Percentiles rank a stretch among this genome's conserved stretches.
Evolutionary conservation across 2,888 invertebrate genomes (phyloP).

Genomic region (Congeria kusceri): DNA sequence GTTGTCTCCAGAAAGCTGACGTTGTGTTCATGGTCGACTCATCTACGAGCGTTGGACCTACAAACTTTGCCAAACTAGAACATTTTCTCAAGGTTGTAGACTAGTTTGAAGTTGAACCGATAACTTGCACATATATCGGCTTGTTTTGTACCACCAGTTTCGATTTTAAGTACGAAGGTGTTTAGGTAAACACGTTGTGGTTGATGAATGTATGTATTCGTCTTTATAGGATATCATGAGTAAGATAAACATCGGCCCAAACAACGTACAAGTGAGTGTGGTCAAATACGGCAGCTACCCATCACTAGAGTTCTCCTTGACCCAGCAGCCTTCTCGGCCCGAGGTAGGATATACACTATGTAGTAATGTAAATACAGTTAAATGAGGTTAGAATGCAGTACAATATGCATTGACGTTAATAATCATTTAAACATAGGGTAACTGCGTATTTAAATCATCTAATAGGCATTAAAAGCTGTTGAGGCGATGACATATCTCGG

Average conservation of each 20-base stretch:
- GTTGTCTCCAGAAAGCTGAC: slow-evolving; percentile 70
- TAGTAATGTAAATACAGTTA: background rate
- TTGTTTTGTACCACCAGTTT: background rate
- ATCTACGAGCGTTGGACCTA: slow-evolving; percentile 67
- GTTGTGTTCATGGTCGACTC: slow-evolving; percentile 71
- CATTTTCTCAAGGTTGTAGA: slow-evolving; percentile 65
- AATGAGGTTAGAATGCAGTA: too few species aligned
- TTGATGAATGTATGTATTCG: background rate
- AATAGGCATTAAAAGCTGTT: slow-evolving; percentile 63
- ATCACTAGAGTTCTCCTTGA: slow-evolving; percentile 63
- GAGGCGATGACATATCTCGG: slow-evolving; percentile 67
- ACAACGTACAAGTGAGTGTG: slow-evolving; percentile 70
- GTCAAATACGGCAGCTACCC: slow-evolving; percentile 71
- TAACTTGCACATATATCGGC: background rate
- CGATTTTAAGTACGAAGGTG: too few species aligned
- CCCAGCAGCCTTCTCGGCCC: slow-evolving; percentile 57
- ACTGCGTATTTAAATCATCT: background rate
- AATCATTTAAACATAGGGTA: too few species aligned
- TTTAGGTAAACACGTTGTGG: too few species aligned
- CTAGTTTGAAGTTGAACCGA: background rate
- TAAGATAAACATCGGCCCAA: slow-evolving; percentile 63
- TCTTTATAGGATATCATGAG: slow-evolving; percentile 53
- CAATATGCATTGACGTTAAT: too few species aligned
- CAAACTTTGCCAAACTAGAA: slow-evolving; percentile 69
- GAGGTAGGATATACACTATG: slow-evolving; percentile 40